These are phyloP conservation scores for Argyrosomus japonicus DNA, from an alignment of 2,113 vertebrate genomes.

Conservation along the genomic window DNA sequence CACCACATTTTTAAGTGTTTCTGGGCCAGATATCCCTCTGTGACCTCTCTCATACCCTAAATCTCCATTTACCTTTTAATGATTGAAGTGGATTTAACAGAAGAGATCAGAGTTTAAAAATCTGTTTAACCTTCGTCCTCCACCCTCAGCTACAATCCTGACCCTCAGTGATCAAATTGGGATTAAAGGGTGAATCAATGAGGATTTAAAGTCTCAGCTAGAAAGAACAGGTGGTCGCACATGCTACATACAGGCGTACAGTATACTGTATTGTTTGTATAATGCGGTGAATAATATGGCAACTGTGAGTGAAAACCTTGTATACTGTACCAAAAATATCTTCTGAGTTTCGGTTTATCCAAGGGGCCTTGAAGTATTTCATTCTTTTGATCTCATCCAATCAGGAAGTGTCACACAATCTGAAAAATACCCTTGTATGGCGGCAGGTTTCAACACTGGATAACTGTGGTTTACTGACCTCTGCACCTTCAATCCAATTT, in stretches of 20 bases:
- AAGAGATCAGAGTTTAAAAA: conserved; percentile 50
- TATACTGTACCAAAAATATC: background rate
- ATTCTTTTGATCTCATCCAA: conserved; percentile 8
- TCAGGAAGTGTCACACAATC: background rate
- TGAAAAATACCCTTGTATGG: background rate
- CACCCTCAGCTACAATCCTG: conserved; percentile 9
- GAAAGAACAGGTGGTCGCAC: conserved; percentile 23
- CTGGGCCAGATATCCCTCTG: background rate
- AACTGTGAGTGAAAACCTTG: background rate
- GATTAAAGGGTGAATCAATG: conserved; percentile 41
- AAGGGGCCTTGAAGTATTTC: background rate
- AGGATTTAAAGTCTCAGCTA: conserved; percentile 40
- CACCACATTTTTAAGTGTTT: background rate
- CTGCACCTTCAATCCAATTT: too few species aligned
- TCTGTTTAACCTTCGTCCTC: conserved; percentile 39
- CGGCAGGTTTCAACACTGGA: background rate
- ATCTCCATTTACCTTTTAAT: conserved; percentile 22
- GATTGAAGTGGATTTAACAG: conserved; percentile 46
- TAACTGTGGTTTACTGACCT: background rate
- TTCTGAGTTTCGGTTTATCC: background rate
- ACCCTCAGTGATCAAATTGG: conserved; percentile 29
- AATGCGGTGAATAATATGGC: background rate
- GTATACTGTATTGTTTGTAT: background rate
- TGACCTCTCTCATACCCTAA: conserved; percentile 10
- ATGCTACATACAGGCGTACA: background rate